Conservation (phyloP, 2,888 invertebrate species). For the Thecophora atra region DNA sequence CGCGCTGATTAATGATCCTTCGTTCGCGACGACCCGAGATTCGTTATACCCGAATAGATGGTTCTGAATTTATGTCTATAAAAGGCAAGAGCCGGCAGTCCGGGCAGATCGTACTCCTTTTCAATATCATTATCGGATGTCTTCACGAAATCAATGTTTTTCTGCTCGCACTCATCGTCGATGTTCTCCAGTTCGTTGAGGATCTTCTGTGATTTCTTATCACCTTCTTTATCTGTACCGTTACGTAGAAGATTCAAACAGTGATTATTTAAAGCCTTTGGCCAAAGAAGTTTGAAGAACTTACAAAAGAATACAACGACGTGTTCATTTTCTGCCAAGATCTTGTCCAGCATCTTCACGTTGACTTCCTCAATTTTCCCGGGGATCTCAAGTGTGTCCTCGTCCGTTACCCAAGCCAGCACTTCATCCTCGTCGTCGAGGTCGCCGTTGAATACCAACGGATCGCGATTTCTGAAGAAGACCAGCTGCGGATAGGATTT, state of each 20-base stretch:
- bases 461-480: conserved; percentile 92
- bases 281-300: conserved; percentile 54
- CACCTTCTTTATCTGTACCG: conserved; percentile 84
- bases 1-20: background rate
- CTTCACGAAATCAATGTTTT: conserved; percentile 90
- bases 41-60: conserved; percentile 75
- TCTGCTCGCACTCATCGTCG: conserved; percentile 91
- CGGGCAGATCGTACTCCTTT: conserved; percentile 85
- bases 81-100: conserved; percentile 84
- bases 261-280: background rate
- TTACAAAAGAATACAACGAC: conserved; percentile 94
- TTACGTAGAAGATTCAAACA: conserved; percentile 37
- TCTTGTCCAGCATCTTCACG: conserved; percentile 87
- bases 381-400: conserved; percentile 88
- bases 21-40: background rate
- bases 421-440: conserved; percentile 92
- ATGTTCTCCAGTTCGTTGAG: conserved; percentile 90
- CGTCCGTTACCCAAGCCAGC: conserved; percentile 89
- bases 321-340: conserved; percentile 85
- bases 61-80: conserved; percentile 89
- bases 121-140: conserved; percentile 89
- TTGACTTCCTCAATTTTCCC: conserved; percentile 95
- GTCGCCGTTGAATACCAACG: conserved; percentile 83
- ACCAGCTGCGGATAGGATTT: conserved; percentile 86
- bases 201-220: conserved; percentile 88